Evolutionary conservation across 2,113 vertebrate genomes (phyloP).

Genomic region (Istiophorus platypterus): DNA sequence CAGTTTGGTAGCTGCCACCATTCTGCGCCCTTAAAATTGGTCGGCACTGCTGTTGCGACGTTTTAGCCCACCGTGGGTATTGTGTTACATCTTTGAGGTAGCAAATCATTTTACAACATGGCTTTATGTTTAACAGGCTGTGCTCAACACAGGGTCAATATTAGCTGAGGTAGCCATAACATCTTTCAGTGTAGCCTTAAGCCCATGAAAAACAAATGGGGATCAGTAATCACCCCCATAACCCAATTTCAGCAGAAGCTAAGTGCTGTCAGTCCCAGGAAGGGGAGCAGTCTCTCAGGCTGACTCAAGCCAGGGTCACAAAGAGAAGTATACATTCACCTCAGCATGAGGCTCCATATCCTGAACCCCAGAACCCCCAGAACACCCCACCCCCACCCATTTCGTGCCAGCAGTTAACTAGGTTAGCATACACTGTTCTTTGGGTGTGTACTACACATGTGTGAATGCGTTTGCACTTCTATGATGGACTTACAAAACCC

Average conservation of each 20-base stretch:
- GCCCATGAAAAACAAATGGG: constrained; percentile 67
- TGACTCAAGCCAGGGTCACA: constrained; percentile 47
- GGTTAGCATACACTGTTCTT: constrained; percentile 27
- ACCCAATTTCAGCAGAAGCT: constrained; percentile 63
- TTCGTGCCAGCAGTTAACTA: constrained; percentile 38
- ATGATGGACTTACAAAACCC: constrained; percentile 41
- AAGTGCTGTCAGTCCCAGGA: constrained; percentile 52
- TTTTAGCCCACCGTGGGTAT: constrained; percentile 36
- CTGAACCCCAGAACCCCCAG: constrained; percentile 14
- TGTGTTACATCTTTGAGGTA: constrained; percentile 50
- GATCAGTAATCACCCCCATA: constrained; percentile 61
- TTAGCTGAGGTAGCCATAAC: constrained; percentile 71
- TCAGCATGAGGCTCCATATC: constrained; percentile 51
- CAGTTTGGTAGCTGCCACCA: constrained; percentile 27
- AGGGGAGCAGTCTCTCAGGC: constrained; percentile 16
- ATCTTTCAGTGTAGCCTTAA: constrained; percentile 51
- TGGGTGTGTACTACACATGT: neutral
- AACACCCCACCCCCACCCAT: constrained; percentile 24
- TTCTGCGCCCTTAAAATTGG: constrained; percentile 24
- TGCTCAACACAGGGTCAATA: constrained; percentile 49
- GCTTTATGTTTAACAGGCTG: constrained; percentile 42
- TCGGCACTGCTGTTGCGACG: neutral
- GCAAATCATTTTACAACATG: constrained; percentile 47
- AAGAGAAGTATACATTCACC: constrained; percentile 59
- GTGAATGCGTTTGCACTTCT: constrained; percentile 13